These are phyloP conservation scores for Pipistrellus pygmaeus DNA, from an alignment of 2,797 vertebrate genomes.

Conservation along the genomic window DNA sequence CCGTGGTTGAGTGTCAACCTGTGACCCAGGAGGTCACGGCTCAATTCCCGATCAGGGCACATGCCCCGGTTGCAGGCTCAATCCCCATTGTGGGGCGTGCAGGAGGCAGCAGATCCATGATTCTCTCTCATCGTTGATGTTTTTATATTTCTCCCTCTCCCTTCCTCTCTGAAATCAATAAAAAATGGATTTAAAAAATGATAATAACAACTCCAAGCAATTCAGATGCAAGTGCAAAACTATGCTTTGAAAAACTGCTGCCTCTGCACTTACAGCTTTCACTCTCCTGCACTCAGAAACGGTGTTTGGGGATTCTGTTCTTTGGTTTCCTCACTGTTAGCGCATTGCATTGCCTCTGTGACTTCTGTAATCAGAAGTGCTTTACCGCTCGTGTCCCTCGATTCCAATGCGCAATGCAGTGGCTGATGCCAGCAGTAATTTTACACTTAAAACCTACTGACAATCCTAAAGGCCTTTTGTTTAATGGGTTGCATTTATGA, in stretches of 20 bases:
- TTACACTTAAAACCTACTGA: constrained; percentile 1
- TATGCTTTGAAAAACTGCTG: neutral
- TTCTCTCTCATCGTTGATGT: too few species aligned
- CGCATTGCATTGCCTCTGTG: neutral
- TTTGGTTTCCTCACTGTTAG: neutral
- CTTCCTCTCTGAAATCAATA: too few species aligned
- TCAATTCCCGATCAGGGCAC: too few species aligned
- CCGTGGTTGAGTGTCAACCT: too few species aligned
- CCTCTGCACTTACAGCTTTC: neutral
- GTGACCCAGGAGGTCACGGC: too few species aligned
- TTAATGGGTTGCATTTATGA: neutral
- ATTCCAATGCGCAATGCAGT: neutral
- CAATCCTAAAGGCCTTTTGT: neutral
- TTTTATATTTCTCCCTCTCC: too few species aligned
- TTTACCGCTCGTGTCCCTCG: neutral
- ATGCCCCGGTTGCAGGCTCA: too few species aligned
- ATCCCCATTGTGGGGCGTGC: too few species aligned
- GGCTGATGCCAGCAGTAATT: neutral
- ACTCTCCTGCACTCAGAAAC: neutral
- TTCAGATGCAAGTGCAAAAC: neutral
- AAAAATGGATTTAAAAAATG: too few species aligned
- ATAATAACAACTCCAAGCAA: neutral
- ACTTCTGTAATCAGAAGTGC: neutral
- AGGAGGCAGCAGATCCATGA: too few species aligned
- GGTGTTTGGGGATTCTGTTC: neutral